These are phyloP conservation scores for Diabrotica undecimpunctata DNA, from an alignment of 1,140 invertebrate genomes.

Conservation along the genomic window DNA sequence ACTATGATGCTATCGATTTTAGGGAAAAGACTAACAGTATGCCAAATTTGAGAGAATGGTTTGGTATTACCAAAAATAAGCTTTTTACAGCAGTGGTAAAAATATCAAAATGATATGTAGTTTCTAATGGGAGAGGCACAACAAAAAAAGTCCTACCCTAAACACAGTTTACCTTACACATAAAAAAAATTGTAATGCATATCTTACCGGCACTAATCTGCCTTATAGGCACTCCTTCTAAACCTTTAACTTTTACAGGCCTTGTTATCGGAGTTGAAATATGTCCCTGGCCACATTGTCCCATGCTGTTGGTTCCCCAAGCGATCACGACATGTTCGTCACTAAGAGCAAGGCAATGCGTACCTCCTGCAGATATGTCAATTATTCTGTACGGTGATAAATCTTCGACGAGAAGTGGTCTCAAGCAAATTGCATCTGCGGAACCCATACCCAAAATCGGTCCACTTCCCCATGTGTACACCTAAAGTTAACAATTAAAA, in stretches of 20 bases:
- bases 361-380: conserved; percentile 56
- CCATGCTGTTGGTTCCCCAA: conserved; percentile 70
- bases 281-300: conserved; percentile 68
- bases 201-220: conserved; percentile 62
- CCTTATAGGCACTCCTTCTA: conserved; percentile 58
- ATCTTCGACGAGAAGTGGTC: conserved; percentile 51
- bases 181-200: neutral
- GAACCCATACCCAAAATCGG: conserved; percentile 57
- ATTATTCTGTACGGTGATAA: conserved; percentile 45
- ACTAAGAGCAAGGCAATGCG: conserved; percentile 60
- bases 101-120: too few relatives aligned
- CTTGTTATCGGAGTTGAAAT: conserved; percentile 59
- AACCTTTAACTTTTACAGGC: conserved; percentile 59
- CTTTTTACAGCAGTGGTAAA: too few relatives aligned
- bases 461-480: conserved; percentile 63
- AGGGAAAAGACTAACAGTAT: too few relatives aligned
- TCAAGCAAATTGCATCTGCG: conserved; percentile 55
- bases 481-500: conserved; percentile 42
- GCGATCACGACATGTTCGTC: conserved; percentile 54
- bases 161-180: neutral
- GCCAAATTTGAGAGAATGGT: too few relatives aligned
- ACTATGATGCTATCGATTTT: too few relatives aligned
- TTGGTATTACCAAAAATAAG: too few relatives aligned
- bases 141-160: neutral
- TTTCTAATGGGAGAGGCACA: too few relatives aligned